A percentile compares a stretch with the other conserved stretches of the same genome.
Conservation (phyloP, 1,140 invertebrate genomes). For the Pemphigus obesinymphae region DNA sequence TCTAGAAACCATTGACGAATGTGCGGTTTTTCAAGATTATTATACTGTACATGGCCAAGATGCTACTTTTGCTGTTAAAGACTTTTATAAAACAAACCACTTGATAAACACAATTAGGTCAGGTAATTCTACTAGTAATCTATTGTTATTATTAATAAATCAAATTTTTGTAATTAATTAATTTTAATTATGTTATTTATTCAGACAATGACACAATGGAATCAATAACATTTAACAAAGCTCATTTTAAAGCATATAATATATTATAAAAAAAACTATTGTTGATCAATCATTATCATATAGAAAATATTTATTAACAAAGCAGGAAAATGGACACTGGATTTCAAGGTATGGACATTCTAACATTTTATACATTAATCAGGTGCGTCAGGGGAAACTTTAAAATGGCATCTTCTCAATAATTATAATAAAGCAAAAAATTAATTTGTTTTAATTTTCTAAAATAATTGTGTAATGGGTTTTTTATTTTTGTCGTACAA, state of each 20-base stretch:
- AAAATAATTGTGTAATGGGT: too few relatives aligned
- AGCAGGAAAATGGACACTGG: slow-evolving; percentile 64
- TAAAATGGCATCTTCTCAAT: too few relatives aligned
- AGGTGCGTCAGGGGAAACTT: too few relatives aligned
- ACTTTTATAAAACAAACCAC: slow-evolving; percentile 74
- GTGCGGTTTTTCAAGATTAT: slow-evolving; percentile 80
- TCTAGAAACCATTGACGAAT: slow-evolving; percentile 79
- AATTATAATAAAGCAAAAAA: too few relatives aligned
- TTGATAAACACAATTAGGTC: slow-evolving; percentile 74
- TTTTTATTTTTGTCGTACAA: too few relatives aligned
- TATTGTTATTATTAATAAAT: not conserved
- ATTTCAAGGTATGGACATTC: slow-evolving; percentile 58
- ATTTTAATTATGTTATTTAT: slow-evolving; percentile 42
- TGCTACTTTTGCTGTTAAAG: slow-evolving; percentile 72
- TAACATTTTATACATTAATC: not conserved
- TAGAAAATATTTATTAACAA: slow-evolving; percentile 78
- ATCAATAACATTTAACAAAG: slow-evolving; percentile 73
- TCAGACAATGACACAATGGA: slow-evolving; percentile 63
- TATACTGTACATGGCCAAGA: slow-evolving; percentile 84
- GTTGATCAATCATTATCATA: slow-evolving; percentile 78
- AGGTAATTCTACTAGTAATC: slow-evolving; percentile 49
- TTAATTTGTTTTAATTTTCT: too few relatives aligned
- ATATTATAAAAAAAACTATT: slow-evolving; percentile 78
- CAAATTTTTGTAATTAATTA: slow-evolving; percentile 33
- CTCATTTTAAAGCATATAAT: slow-evolving; percentile 79